These are phyloP conservation scores for Chiroxiphia lanceolata DNA, from an alignment of 2,797 vertebrate genomes.

Conservation along the genomic window DNA sequence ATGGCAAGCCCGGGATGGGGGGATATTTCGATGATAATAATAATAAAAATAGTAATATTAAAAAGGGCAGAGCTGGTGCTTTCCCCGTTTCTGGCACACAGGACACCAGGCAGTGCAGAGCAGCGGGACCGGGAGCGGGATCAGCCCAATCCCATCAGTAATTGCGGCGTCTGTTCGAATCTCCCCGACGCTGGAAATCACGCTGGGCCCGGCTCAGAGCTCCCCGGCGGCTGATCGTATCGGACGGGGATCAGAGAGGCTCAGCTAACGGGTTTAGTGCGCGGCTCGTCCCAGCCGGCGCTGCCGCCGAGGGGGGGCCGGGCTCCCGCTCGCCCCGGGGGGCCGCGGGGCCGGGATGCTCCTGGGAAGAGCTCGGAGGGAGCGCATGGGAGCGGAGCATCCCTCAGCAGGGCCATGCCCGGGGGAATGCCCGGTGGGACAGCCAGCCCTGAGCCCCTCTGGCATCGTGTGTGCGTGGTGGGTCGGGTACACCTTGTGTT, in stretches of 20 bases:
- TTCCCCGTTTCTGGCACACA: not conserved
- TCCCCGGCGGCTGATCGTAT: constrained; percentile 23
- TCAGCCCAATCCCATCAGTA: not conserved
- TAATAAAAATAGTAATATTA: not conserved
- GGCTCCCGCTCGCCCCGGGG: not conserved
- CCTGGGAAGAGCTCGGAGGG: not conserved
- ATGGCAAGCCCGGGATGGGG: not conserved
- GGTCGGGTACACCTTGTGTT: fast-evolving
- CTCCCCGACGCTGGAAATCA: not conserved
- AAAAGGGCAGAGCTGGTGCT: not conserved
- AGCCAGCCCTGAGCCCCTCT: not conserved
- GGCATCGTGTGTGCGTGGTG: fast-evolving
- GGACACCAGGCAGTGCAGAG: fast-evolving
- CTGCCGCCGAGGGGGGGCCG: not conserved
- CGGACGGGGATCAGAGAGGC: constrained; percentile 51
- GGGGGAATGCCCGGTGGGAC: too few relatives aligned
- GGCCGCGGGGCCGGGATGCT: fast-evolving
- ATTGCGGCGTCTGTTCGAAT: constrained; percentile 24
- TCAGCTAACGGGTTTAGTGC: constrained; percentile 52
- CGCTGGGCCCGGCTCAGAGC: constrained; percentile 1
- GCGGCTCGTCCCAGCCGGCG: not conserved
- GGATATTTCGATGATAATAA: not conserved
- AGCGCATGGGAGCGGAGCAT: fast-evolving
- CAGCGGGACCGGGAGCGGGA: not conserved
- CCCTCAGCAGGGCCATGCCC: fast-evolving